Conservation (phyloP, 2,797 vertebrate species). For the Pantherophis vulpinus region DNA sequence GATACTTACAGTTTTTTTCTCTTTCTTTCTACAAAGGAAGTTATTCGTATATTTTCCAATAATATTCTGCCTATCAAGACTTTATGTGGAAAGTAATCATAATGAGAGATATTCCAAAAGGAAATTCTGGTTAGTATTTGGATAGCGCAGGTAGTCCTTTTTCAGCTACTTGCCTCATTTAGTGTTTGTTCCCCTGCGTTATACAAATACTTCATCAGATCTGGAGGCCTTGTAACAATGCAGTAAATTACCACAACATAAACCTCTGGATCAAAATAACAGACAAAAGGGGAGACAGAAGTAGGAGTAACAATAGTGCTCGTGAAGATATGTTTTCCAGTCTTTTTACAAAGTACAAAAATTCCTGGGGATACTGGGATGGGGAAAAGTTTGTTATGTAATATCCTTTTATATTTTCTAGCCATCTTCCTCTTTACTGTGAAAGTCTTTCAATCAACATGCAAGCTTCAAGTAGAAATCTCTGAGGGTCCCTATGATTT, state of each 20-base stretch:
- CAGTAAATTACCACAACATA: background rate
- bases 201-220: background rate
- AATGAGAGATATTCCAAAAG: background rate
- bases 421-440: background rate
- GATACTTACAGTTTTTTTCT: background rate
- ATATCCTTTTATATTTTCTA: background rate
- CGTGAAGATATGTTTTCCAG: background rate
- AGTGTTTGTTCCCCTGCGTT: background rate
- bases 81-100: background rate
- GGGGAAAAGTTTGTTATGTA: rapidly evolving
- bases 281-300: background rate
- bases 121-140: background rate
- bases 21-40: background rate
- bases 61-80: background rate
- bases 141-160: background rate
- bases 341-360: background rate
- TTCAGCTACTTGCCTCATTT: background rate
- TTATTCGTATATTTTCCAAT: background rate
- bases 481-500: background rate
- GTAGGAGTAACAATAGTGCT: background rate
- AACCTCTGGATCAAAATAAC: background rate
- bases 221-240: background rate
- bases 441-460: background rate
- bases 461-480: background rate
- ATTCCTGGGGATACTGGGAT: background rate